Evolutionary conservation across 2,113 vertebrate species (phyloP).

Genomic region (Phyllostomus hastatus): DNA sequence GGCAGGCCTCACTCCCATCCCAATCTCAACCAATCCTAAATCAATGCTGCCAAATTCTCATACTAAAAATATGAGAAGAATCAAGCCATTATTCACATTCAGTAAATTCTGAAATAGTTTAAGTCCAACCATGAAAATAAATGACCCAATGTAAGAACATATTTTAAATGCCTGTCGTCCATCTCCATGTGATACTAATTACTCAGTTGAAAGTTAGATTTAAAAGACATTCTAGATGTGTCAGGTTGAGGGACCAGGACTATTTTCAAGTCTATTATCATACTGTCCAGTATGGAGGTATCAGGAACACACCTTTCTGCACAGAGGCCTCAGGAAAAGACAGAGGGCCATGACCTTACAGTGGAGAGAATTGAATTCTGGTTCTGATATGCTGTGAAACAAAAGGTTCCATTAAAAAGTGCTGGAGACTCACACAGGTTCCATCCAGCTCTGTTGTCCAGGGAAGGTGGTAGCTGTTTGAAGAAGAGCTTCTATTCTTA

Average conservation of each 20-base stretch:
- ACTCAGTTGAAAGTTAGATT: not conserved
- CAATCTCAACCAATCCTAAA: not conserved
- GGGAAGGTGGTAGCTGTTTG: not conserved
- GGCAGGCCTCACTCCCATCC: not conserved
- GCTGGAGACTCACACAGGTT: not conserved
- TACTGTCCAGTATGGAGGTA: not conserved
- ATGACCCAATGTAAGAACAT: not conserved
- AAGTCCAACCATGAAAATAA: slow-evolving; percentile 15
- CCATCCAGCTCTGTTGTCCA: not conserved
- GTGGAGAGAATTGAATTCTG: not conserved
- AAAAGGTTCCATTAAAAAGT: not conserved
- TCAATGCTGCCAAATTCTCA: not conserved
- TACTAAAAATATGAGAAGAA: not conserved
- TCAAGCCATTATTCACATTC: slow-evolving; percentile 1
- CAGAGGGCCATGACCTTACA: not conserved
- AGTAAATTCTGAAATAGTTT: slow-evolving; percentile 9
- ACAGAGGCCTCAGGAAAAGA: not conserved
- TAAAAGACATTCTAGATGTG: not conserved
- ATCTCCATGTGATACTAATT: not conserved
- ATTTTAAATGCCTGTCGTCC: not conserved
- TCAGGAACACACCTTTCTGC: not conserved
- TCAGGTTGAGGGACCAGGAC: not conserved
- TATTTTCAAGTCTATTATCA: not conserved
- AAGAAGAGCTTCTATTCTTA: not conserved
- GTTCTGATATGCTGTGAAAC: not conserved